These are phyloP conservation scores for Anableps anableps DNA, from an alignment of 2,797 vertebrate genomes.

Conservation along the genomic window DNA sequence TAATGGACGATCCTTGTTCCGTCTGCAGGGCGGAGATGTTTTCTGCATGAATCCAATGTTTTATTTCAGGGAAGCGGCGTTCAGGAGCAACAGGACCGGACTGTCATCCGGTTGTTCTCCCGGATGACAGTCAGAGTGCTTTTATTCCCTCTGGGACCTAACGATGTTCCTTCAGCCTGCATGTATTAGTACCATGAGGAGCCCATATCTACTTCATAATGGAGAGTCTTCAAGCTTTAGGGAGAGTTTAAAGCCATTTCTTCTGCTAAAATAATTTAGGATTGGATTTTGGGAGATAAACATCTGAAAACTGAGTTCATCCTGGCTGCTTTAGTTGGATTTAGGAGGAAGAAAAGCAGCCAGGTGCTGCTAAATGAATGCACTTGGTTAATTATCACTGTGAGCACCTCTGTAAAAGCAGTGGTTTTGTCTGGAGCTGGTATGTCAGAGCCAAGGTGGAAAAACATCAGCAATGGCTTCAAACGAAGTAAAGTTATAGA, in stretches of 20 bases:
- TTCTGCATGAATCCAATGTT: slow-evolving; percentile 5
- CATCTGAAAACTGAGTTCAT: neutral
- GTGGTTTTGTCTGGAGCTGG: neutral
- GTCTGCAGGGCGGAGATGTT: neutral
- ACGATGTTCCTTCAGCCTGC: neutral
- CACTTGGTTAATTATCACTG: neutral
- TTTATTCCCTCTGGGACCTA: slow-evolving; percentile 6
- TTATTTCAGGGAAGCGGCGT: neutral
- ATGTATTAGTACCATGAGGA: neutral
- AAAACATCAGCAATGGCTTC: too few species aligned
- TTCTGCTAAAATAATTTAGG: neutral
- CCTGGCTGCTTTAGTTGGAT: neutral
- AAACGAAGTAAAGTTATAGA: too few species aligned
- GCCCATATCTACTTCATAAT: neutral
- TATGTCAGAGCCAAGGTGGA: too few species aligned
- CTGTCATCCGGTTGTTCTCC: neutral
- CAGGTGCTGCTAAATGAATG: too few species aligned
- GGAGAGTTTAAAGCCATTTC: neutral
- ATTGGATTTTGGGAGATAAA: neutral
- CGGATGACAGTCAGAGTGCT: slow-evolving; percentile 14
- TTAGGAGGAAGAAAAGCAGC: neutral
- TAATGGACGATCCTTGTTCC: slow-evolving; percentile 39
- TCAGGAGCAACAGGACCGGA: neutral
- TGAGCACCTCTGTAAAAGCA: neutral
- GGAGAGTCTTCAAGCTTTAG: neutral